Conservation (phyloP, 2,797 vertebrate genomes). For the Danio albolineatus region DNA sequence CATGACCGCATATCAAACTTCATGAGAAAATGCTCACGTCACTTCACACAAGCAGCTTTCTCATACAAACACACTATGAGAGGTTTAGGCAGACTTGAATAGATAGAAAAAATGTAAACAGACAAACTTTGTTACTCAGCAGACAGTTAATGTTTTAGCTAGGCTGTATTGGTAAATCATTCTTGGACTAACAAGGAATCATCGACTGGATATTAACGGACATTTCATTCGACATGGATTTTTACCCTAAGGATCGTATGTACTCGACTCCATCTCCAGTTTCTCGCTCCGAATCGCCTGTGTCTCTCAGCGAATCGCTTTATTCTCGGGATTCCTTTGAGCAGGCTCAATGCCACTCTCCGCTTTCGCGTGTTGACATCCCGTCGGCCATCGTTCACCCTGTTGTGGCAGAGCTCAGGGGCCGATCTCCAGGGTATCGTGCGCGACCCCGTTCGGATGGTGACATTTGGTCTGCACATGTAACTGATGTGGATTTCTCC, state of each 20-base stretch:
- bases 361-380: slow-evolving; percentile 43
- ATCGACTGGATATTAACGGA: slow-evolving; percentile 21
- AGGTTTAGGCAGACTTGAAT: slow-evolving; percentile 1
- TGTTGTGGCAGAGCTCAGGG: slow-evolving; percentile 42
- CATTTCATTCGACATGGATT: slow-evolving; percentile 41
- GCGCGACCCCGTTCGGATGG: slow-evolving; percentile 72
- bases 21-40: slow-evolving; percentile 29
- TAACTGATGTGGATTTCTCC: slow-evolving; percentile 65
- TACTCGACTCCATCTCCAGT: not conserved
- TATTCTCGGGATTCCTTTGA: not conserved
- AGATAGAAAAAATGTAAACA: not conserved
- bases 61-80: not conserved
- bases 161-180: slow-evolving; percentile 7
- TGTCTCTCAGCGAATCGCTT: slow-evolving; percentile 28
- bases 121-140: not conserved
- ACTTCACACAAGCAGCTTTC: not conserved
- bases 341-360: slow-evolving; percentile 33
- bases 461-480: slow-evolving; percentile 67
- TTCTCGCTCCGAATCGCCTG: not conserved
- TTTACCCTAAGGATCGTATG: not conserved
- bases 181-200: not conserved
- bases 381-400: slow-evolving; percentile 26
- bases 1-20: slow-evolving; percentile 59
- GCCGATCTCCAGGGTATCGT: slow-evolving; percentile 35
- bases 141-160: slow-evolving; percentile 15